A percentile compares a stretch with the other conserved stretches of the same genome.
Evolutionary conservation across 2,888 invertebrate genomes (phyloP).

Genomic region (Cephus runcator): DNA sequence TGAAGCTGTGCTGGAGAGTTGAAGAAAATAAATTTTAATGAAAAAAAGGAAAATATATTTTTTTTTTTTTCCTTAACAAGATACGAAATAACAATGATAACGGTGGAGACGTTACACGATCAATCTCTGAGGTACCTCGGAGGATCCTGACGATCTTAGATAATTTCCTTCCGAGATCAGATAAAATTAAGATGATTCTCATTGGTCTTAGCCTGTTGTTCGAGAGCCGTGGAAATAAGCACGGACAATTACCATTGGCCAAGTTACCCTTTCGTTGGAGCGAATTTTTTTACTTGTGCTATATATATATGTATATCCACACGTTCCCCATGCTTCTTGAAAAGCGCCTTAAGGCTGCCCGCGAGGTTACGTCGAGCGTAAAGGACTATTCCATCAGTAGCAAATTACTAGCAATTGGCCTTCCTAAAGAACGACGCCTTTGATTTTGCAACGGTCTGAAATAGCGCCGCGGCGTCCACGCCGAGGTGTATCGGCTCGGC

Average conservation of each 20-base stretch:
- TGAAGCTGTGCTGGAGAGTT: too few relatives aligned
- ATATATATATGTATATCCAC: not conserved
- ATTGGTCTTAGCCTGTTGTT: too few relatives aligned
- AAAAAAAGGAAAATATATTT: too few relatives aligned
- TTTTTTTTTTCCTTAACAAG: too few relatives aligned
- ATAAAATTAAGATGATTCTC: too few relatives aligned
- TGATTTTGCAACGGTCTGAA: constrained; percentile 33
- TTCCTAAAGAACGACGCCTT: constrained; percentile 16
- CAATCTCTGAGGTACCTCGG: too few relatives aligned
- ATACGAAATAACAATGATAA: too few relatives aligned
- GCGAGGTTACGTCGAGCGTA: constrained; percentile 11
- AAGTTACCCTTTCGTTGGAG: not conserved
- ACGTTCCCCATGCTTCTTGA: not conserved
- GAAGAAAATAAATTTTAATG: too few relatives aligned
- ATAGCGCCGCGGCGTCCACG: constrained; percentile 19
- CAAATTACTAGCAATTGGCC: constrained; percentile 33
- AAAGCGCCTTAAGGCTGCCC: not conserved
- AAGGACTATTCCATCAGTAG: constrained; percentile 37
- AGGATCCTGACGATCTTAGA: too few relatives aligned
- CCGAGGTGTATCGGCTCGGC: constrained; percentile 8
- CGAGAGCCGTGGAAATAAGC: not conserved
- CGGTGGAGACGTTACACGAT: too few relatives aligned
- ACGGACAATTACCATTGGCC: not conserved
- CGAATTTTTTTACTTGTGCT: too few relatives aligned
- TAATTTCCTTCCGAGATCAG: too few relatives aligned